Evolutionary conservation across 2,797 vertebrate genomes (phyloP), one percentile per base, ranked within the genome.

Genomic region (Diceros bicornis): DNA sequence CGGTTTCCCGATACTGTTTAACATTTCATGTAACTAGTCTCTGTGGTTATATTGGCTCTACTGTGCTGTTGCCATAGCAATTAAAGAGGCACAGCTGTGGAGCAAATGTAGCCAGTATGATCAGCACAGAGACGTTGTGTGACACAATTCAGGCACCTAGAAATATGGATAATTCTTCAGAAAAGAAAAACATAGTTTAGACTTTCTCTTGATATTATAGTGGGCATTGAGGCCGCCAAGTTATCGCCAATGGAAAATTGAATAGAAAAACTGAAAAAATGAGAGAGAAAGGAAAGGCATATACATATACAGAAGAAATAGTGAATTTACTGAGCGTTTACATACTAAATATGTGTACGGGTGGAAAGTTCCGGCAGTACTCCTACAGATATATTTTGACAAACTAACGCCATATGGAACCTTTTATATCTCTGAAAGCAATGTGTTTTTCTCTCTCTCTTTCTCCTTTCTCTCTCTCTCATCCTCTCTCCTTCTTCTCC

Each of bases 401-500:
- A 97, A 97, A 97, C 41, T 96, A 90, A 93, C 82, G 95, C 96
- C 98, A 98, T 98, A 97, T 97, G 97, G 97, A 96, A 97, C 85
- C 44, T 97, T 97, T 97, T 69, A 84, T 44, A 86, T 75, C 68
- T 83, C 34, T 50, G 41, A 88, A 96, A 88, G 44, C 32, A 85
- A 20, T 87, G 69, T 52, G 11, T 81, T 74, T 1, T n/a, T 8
- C 20, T 64, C 11, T n/a, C n/a, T 57, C 18, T 59, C 27, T 81
- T 82, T 64, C 2, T 69, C 14, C 37, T 12, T 47, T 44, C 0
- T 34, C 16, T 34, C 14, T 89, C 7, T 66, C 29, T 86, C 7
- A n/a, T 5, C 50, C 23, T 74, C 10, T n/a, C 17, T 83, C 4
- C n/a, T n/a, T n/a, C 20, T 47, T 72, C 16, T 50, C 37, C 75